Base-by-base conservation (phyloP, 2,797 vertebrate species). In the Coilia nasus region DNA sequence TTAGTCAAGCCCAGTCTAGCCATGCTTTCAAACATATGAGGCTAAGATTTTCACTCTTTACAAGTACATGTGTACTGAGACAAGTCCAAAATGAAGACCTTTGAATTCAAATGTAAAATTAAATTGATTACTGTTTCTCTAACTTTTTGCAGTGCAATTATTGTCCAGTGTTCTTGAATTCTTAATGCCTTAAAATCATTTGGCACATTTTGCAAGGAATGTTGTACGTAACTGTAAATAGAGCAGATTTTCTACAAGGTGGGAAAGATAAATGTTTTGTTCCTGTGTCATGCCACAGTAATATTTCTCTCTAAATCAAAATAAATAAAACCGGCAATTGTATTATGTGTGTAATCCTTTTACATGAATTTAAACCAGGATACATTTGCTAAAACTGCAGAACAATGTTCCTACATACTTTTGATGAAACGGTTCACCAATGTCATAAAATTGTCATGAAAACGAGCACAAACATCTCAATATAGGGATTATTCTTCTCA, bases 81-180 rank as follows among this genome's bases (percentile, higher is more conserved):
- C 88, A 87, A 82, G 41, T 82, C 85, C 62, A 54, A 46, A 56
- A 47, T 31, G 50, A 78, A 41, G 47, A 35, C 50, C 12, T 44
- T 78, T 78, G 15, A 78, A 78, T 78, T 78, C 6, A 41, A 78
- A 78, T 78, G 71, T 78, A 19, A 21, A 21, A 78, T 78, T 78
- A 78, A 78, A 78, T 78, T 78, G 71, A 78, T 78, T 78, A 78
- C 71, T 78, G 71, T 78, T 78, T 78, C 71, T 78, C 82, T 84
- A 80, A 46, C 80, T 60, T 86, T 85, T 88, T 88, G 83, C 85
- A 83, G 85, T 88, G 87, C 85, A 83, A 41, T 88, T 86, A 54
- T 62, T 86, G 82, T 83, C 64, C 81, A 84, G 87, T 86, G 41
- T 84, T 88, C 71, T 81, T 82, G 87, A 84, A 44, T 86, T 88